Conservation (phyloP, 2,888 invertebrate genomes). For the Tipula unca region DNA sequence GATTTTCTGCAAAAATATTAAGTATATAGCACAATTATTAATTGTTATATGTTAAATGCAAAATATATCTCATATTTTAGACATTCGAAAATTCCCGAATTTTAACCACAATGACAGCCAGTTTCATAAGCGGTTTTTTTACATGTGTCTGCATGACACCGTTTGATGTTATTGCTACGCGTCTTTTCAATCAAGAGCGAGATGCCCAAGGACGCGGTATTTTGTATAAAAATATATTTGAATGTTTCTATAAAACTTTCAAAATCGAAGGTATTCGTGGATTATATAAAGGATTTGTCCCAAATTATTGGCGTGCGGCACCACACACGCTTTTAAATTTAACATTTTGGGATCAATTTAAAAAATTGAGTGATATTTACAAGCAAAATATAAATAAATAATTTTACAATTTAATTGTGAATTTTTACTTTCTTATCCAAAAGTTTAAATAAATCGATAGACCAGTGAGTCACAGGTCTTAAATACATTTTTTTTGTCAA, state of each 20-base stretch:
- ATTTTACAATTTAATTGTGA: no score
- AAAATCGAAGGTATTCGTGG: slow-evolving; percentile 67
- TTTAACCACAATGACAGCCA: slow-evolving; percentile 54
- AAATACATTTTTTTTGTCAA: no score
- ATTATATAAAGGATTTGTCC: slow-evolving; percentile 69
- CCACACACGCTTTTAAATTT: slow-evolving; percentile 71
- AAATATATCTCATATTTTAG: slow-evolving; percentile 23
- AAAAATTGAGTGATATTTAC: slow-evolving; percentile 29
- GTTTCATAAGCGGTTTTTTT: slow-evolving; percentile 66
- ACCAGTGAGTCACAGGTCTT: no score
- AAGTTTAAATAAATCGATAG: no score
- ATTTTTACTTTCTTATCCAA: no score
- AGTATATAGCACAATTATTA: slow-evolving; percentile 22
- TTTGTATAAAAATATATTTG: slow-evolving; percentile 61
- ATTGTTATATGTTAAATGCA: background rate
- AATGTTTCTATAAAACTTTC: slow-evolving; percentile 70
- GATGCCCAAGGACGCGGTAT: slow-evolving; percentile 51
- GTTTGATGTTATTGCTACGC: slow-evolving; percentile 77
- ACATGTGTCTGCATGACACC: slow-evolving; percentile 74
- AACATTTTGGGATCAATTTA: slow-evolving; percentile 61
- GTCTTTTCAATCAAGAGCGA: slow-evolving; percentile 80
- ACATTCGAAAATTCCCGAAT: slow-evolving; percentile 42
- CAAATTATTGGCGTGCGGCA: slow-evolving; percentile 65
- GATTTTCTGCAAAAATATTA: slow-evolving; percentile 41
- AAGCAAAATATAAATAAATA: no score